A percentile compares a stretch with the other conserved stretches of the same genome.
phyloP scores from a whole-genome alignment of 2,113 vertebrate species.

The Parotia lawesii region DNA sequence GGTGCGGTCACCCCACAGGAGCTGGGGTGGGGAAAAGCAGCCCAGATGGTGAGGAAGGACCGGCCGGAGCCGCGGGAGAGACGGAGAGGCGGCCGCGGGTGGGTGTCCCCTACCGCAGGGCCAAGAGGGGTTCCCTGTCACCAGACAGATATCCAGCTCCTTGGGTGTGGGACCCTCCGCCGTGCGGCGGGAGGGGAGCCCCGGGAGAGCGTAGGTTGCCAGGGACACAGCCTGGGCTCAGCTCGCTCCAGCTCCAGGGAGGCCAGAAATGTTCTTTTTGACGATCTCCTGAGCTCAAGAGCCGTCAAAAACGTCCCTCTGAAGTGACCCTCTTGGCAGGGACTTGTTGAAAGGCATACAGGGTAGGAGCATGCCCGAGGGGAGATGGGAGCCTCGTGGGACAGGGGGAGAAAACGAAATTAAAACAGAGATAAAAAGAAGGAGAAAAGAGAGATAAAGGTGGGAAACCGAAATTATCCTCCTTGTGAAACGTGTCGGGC shows the following conservation, averaged over 20 bases:
- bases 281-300: background rate
- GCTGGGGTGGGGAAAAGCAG: background rate
- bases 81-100: background rate
- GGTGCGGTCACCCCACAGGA: background rate
- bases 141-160: background rate
- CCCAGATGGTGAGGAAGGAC: background rate
- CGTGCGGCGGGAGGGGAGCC: background rate
- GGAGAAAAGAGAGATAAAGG: background rate
- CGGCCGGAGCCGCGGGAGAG: background rate
- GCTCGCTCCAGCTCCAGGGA: background rate
- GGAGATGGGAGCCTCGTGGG: background rate
- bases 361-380: background rate
- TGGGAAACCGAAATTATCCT: background rate
- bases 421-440: background rate
- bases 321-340: background rate
- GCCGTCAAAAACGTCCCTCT: background rate
- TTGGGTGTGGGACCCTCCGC: background rate
- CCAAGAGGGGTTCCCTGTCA: background rate
- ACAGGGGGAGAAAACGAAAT: background rate
- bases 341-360: background rate
- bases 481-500: background rate
- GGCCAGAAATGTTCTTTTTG: background rate
- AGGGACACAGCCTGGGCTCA: background rate
- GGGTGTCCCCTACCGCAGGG: background rate
- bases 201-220: too few relatives aligned